Conservation (phyloP, 2,113 vertebrate species). For the Galemys pyrenaicus region DNA sequence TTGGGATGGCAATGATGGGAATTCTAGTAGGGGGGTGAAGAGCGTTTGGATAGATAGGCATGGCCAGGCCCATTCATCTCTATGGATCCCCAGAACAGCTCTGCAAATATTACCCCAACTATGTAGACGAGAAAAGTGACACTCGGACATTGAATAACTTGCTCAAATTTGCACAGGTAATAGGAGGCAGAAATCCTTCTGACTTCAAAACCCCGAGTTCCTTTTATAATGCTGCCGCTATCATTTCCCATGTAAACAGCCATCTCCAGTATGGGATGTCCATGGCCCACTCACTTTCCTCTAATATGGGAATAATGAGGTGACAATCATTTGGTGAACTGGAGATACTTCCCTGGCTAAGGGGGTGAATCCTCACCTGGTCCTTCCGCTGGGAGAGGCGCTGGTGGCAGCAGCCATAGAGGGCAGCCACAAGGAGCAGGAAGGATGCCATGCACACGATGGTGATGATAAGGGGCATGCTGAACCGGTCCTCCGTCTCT, state of each 20-base stretch:
- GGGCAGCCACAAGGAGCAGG: slow-evolving; percentile 82
- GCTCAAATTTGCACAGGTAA: not conserved
- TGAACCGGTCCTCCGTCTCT: slow-evolving; percentile 82
- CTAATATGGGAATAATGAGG: not conserved
- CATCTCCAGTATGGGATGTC: not conserved
- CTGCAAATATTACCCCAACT: not conserved
- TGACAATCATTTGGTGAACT: not conserved
- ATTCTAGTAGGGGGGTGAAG: not conserved
- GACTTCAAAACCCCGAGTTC: not conserved
- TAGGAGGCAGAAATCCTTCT: not conserved
- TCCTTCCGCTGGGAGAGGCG: slow-evolving; percentile 87
- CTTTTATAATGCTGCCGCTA: not conserved
- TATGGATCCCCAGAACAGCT: not conserved
- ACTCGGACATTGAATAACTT: not conserved
- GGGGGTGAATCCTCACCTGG: slow-evolving; percentile 79
- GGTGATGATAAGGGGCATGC: slow-evolving; percentile 87
- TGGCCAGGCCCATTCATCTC: not conserved
- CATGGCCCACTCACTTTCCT: not conserved
- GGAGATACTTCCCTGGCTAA: not conserved
- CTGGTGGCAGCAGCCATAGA: slow-evolving; percentile 89
- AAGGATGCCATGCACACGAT: slow-evolving; percentile 86
- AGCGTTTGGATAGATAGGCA: not conserved
- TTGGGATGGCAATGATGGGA: not conserved
- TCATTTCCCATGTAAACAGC: not conserved
- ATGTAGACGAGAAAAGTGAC: not conserved